Base-by-base conservation (phyloP, 2,888 invertebrate genomes). In the Agrochola macilenta region DNA sequence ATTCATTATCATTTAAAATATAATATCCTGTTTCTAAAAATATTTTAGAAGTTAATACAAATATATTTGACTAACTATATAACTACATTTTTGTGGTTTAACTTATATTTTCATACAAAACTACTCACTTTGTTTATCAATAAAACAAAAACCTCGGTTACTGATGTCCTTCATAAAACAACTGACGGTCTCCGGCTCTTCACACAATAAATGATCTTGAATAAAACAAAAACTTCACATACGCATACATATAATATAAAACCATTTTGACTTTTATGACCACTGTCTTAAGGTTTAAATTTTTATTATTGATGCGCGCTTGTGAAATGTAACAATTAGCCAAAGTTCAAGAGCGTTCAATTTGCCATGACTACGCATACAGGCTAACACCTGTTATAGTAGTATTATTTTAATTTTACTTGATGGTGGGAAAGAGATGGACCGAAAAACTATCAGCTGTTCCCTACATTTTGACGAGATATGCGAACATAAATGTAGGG, bases 311-410 rank as follows among this genome's bases (percentile, higher is more conserved):
- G 26, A 20, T 35, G 14, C 17, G 12, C 20, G 14, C 57, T 49
- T 8, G 20, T 61, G 23, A 26, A 35, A 63, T 26, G 17, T 46
- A 54, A 39, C 35, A 39, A n/a, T 5, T 8, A 61, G 75, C 5
- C 63, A 76, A 81, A 83, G 86, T 82, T 87, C 84, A 86, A 84
- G 82, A 46, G 76, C 77, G 75, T 76, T 70, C 76, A 68, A 49
- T 35, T 39, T 76, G 26, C 52, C 60, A 65, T 68, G 57, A 57
- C 5, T 70, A 58, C 2, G 20, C 23, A 14, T 30, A 20, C 20
- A 23, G 30, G 14, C 46, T 12, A 46, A 14, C 46, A 46, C 14
- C 46, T 46, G 4, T 43, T 43, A 43, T 46, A 46, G 4, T 12
- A 46, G 46, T 46, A 46, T 46, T 14, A 14, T 46, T 11, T 14